phyloP scores from a whole-genome alignment of 2,113 vertebrate species.

The Dicerorhinus sumatrensis region DNA sequence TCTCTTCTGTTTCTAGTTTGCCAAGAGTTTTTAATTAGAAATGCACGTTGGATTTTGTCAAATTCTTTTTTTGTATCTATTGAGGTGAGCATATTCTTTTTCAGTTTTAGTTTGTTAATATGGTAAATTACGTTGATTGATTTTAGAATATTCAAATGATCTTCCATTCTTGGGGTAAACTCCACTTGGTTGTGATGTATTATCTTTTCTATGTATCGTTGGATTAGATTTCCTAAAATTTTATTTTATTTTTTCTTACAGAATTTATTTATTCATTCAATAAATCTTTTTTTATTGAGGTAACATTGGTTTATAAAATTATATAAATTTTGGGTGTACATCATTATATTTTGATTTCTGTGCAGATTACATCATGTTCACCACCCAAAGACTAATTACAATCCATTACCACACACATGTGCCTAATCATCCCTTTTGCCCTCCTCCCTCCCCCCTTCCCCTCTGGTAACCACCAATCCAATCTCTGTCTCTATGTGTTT shows the following conservation, averaged over 20 bases:
- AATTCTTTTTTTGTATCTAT: background rate
- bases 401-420: too few relatives aligned
- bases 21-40: background rate
- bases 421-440: too few relatives aligned
- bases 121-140: background rate
- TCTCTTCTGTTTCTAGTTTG: background rate
- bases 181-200: background rate
- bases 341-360: too few relatives aligned
- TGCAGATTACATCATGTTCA: too few relatives aligned
- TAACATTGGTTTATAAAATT: too few relatives aligned
- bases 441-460: too few relatives aligned
- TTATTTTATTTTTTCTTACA: background rate
- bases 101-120: background rate
- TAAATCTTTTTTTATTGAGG: too few relatives aligned
- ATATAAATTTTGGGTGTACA: too few relatives aligned
- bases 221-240: background rate
- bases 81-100: background rate
- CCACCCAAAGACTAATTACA: too few relatives aligned
- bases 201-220: background rate
- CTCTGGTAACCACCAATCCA: too few relatives aligned
- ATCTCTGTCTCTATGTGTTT: too few relatives aligned
- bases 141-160: background rate
- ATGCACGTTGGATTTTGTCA: background rate
- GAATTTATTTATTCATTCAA: too few relatives aligned
- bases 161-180: background rate